A percentile compares a stretch with the other conserved stretches of the same genome.
These are phyloP conservation scores for Alexandromys fortis DNA, from an alignment of 2,113 vertebrate genomes.

Conservation along the genomic window DNA sequence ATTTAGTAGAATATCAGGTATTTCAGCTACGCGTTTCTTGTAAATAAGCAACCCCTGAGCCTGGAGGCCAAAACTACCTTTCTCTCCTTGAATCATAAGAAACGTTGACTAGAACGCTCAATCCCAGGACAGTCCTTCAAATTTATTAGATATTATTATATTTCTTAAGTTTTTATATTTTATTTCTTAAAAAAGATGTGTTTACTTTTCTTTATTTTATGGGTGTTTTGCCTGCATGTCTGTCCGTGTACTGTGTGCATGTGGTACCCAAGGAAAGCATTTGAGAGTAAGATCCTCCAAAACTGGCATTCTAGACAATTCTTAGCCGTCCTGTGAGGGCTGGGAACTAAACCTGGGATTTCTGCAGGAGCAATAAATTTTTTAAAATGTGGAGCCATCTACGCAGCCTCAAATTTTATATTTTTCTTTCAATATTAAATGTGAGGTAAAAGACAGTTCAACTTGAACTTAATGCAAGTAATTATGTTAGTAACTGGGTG, in stretches of 20 bases:
- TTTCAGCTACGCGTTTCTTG: conserved; percentile 37
- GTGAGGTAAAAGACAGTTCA: neutral
- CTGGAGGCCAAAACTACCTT: neutral
- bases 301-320: neutral
- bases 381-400: neutral
- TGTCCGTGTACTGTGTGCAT: neutral
- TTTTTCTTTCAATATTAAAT: neutral
- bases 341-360: neutral
- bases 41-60: conserved; percentile 47
- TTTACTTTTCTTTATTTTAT: neutral
- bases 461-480: neutral
- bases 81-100: neutral
- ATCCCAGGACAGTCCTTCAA: neutral
- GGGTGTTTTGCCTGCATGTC: neutral
- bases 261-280: neutral
- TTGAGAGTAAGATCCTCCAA: neutral
- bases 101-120: neutral
- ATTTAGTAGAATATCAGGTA: conserved; percentile 46
- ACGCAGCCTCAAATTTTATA: neutral
- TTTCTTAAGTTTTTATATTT: neutral
- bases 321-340: neutral
- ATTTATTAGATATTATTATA: neutral
- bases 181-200: neutral
- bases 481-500: neutral
- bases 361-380: neutral